Evolutionary conservation across 2,888 invertebrate genomes (phyloP).

Genomic region (Aphrophora alni): DNA sequence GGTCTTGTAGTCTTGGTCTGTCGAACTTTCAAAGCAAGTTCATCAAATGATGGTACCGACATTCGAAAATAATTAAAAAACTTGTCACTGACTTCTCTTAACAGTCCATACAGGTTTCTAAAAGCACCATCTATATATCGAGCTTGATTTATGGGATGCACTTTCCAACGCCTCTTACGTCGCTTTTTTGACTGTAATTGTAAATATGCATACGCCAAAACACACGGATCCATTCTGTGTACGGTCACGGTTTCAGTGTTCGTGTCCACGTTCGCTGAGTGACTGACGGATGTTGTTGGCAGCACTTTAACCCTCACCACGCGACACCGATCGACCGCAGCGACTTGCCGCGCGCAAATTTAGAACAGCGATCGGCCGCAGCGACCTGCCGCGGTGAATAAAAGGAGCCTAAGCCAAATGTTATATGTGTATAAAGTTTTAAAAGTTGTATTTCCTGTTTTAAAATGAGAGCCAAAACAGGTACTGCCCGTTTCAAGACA

Average conservation of each 20-base stretch:
- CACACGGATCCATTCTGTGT: neutral
- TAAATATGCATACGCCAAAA: too few relatives aligned
- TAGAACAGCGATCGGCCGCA: slow-evolving; percentile 6
- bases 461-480: too few relatives aligned
- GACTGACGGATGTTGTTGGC: slow-evolving; percentile 7
- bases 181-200: slow-evolving; percentile 11
- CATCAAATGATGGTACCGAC: neutral
- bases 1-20: slow-evolving; percentile 24
- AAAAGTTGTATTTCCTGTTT: too few relatives aligned
- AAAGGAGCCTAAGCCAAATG: too few relatives aligned
- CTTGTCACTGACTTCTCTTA: slow-evolving; percentile 10
- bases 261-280: neutral
- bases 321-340: slow-evolving; percentile 6
- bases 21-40: slow-evolving; percentile 25
- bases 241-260: neutral
- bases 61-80: slow-evolving; percentile 2
- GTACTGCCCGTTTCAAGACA: too few relatives aligned
- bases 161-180: neutral
- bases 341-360: neutral
- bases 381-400: too few relatives aligned
- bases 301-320: neutral
- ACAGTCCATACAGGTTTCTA: slow-evolving; percentile 12
- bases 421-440: too few relatives aligned
- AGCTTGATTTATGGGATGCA: too few relatives aligned
- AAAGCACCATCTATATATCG: slow-evolving; percentile 7